Evolutionary conservation across 2,797 vertebrate genomes (phyloP), one percentile per base, ranked within the genome.

Genomic region (Fringilla coelebs): DNA sequence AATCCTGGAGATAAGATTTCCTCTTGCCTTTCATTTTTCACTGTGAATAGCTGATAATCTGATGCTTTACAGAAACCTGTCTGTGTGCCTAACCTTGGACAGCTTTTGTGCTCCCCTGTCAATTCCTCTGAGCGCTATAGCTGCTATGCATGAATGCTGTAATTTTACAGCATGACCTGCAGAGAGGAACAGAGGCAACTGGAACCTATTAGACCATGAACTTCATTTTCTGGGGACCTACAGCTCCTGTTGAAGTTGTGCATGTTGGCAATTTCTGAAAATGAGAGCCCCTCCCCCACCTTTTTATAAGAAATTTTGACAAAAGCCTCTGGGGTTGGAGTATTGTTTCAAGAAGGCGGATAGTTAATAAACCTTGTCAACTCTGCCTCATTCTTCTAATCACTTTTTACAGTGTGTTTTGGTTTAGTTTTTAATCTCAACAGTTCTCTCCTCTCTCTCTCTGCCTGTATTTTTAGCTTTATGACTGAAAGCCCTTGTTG

Each of bases 131-230:
- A 96, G 75, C 7, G 1, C 66, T 96, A 80, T 41, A 84, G 84
- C 85, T 94, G 72, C 73, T 97, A 90, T 96, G 95, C 90, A 94
- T 93, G 90, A 97, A 88, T 88, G 83, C 86, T 93, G 24, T 94
- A 93, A 96, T 93, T 97, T 94, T 94, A 85, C 61, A 96, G 57
- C 71, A 61, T 60, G 95, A 90, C 70, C 81, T 94, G 60, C 68
- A 90, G 75, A 90, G 77, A 70, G 65, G 84, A 90, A 73, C 68
- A 88, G 78, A 97, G 34, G 76, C 70, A 88, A 94, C 76, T 84
- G 75, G 76, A 91, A 93, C 55, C 45, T 81, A 84, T 85, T 75
- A 86, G 91, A 93, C 87, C 85, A 86, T 91, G 73, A 89, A 86
- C 66, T 92, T 96, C 60, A 91, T 93, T 94, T 97, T 96, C 71